Evolutionary conservation across 2,797 vertebrate genomes (phyloP).

Genomic region (Bradypus variegatus): DNA sequence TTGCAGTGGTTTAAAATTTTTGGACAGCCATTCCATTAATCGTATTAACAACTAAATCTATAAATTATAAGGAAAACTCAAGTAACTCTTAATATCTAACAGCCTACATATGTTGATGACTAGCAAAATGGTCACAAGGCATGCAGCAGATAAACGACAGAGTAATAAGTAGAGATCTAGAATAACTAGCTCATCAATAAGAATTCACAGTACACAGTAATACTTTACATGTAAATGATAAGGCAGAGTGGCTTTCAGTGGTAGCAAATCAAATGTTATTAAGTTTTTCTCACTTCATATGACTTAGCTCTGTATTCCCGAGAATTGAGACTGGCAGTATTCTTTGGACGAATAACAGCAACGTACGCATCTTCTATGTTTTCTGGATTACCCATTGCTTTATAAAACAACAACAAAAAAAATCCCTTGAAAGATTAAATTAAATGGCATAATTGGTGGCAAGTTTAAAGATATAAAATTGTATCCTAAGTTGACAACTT

Average conservation of each 20-base stretch:
- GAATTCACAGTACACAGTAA: neutral
- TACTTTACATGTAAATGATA: constrained; percentile 3
- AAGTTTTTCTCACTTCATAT: constrained; percentile 85
- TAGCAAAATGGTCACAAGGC: constrained; percentile 27
- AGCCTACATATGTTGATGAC: constrained; percentile 21
- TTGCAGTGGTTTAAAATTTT: neutral
- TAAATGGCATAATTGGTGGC: constrained; percentile 32
- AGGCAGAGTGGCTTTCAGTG: constrained; percentile 13
- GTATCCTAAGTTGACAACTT: neutral
- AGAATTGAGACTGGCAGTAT: constrained; percentile 91
- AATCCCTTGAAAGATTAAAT: constrained; percentile 60
- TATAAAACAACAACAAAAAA: constrained; percentile 49
- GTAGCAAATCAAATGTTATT: constrained; percentile 37
- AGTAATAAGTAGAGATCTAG: neutral
- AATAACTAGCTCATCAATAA: neutral
- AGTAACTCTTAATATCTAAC: constrained; percentile 14
- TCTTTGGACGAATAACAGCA: constrained; percentile 97
- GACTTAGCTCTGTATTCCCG: constrained; percentile 97
- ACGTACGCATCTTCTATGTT: constrained; percentile 87
- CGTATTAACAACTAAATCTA: constrained; percentile 19
- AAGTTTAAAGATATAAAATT: neutral
- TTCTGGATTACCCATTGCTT: constrained; percentile 92
- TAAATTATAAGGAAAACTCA: constrained; percentile 16
- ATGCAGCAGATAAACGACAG: neutral
- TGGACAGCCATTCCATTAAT: neutral